phyloP scores from a whole-genome alignment of 2,888 invertebrate species.

The Drosophila tripunctata region DNA sequence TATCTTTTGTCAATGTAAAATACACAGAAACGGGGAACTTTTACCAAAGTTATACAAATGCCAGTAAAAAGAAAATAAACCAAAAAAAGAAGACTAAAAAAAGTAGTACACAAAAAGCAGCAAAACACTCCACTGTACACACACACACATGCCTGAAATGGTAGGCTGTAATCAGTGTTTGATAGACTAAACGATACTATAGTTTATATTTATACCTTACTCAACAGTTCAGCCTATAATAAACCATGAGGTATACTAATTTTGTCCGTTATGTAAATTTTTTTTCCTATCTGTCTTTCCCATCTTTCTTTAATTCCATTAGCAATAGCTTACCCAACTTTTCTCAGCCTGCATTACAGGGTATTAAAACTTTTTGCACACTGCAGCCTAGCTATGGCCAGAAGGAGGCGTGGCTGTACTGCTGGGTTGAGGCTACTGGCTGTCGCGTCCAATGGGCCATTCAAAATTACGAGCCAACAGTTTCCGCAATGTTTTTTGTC shows the following conservation, averaged over 20 bases:
- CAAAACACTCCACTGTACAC: constrained; percentile 21
- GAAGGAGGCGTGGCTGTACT: background rate
- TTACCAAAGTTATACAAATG: constrained; percentile 47
- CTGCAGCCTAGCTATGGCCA: constrained; percentile 18
- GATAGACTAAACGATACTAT: constrained; percentile 23
- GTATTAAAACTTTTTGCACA: constrained; percentile 57
- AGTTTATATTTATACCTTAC: background rate
- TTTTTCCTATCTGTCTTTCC: too few species aligned
- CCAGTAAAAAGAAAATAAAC: constrained; percentile 29
- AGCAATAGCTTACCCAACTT: background rate
- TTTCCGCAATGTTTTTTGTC: constrained; percentile 77
- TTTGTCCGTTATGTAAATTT: background rate
- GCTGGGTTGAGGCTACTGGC: constrained; percentile 26
- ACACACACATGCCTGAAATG: constrained; percentile 50
- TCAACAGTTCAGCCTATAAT: background rate
- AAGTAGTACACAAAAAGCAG: constrained; percentile 33
- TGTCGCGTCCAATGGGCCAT: constrained; percentile 72
- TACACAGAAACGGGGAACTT: constrained; percentile 48
- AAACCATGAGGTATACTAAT: background rate
- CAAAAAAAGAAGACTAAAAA: constrained; percentile 49
- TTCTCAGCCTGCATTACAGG: constrained; percentile 1
- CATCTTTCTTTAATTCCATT: too few species aligned
- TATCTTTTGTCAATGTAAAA: constrained; percentile 57
- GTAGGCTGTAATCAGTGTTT: constrained; percentile 36
- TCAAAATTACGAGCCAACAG: constrained; percentile 76